phyloP scores from a whole-genome alignment of 2,113 vertebrate species.

The Corythaixoides concolor region DNA sequence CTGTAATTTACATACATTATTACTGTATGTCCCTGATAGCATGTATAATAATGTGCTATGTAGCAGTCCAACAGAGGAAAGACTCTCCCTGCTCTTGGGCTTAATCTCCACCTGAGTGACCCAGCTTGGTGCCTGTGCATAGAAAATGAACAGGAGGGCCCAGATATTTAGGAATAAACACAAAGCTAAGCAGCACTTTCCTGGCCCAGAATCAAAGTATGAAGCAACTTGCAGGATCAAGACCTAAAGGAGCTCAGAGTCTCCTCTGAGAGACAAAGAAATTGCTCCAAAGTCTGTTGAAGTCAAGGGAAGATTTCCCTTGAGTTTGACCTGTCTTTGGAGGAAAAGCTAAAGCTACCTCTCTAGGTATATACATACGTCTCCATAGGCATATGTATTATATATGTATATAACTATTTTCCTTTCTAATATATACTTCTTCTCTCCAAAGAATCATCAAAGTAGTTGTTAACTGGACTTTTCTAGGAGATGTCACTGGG shows the following conservation, averaged over 20 bases:
- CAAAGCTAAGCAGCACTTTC: background rate
- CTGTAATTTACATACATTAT: constrained; percentile 48
- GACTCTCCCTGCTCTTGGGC: background rate
- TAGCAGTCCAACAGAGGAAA: background rate
- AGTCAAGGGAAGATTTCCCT: background rate
- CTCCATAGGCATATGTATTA: background rate
- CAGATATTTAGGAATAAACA: background rate
- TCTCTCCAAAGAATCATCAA: background rate
- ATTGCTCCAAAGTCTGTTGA: background rate
- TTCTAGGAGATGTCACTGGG: background rate
- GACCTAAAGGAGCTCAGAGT: background rate
- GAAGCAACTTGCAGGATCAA: background rate
- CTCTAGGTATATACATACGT: rapidly evolving
- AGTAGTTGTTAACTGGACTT: background rate
- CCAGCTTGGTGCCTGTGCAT: background rate
- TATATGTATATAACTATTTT: background rate
- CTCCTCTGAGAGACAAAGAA: background rate
- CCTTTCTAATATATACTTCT: background rate
- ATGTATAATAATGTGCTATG: background rate
- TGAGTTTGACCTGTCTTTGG: background rate
- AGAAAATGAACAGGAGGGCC: background rate
- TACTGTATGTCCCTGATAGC: constrained; percentile 14
- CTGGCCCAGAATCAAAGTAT: background rate
- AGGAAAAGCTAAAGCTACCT: background rate
- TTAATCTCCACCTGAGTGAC: background rate